Evolutionary conservation across 1,140 invertebrate species (phyloP), one percentile per base, ranked within the genome.

Genomic region (Drosophila mauritiana): DNA sequence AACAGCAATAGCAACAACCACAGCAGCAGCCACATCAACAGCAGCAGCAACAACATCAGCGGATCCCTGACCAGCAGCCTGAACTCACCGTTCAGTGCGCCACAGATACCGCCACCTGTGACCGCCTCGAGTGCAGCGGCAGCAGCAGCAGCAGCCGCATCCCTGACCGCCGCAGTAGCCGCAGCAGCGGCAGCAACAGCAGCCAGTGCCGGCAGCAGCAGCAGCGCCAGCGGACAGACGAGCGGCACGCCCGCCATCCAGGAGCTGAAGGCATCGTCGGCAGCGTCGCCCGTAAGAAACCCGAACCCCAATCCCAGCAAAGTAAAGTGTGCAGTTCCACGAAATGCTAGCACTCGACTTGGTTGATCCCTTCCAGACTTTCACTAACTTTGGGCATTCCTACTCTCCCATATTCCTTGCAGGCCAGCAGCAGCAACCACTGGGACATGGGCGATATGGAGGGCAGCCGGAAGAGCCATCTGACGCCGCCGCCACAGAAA

Each of bases 401-500:
- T 6, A 1, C 27, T 12, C 6, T 25, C 2, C 22, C 1, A 0
- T 13, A 10, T 8, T 10, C 3, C n/a, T 52, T 22, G 1, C 4
- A 43, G 89, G 91, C 78, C 77, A 39, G 51, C 43, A 90, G 81
- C 79, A 90, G 81, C 76, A 88, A 80, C 11, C 86, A 91, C 31
- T 91, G 91, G 91, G 90, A 92, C 57, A 49, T 89, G 20, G 65
- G 67, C 11, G 81, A 90, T 7, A 62, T 86, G 63, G 86, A 90
- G 64, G 86, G 85, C 57, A 90, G 48, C 13, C 75, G 85, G 42
- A 90, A 82, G 51, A 89, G 74, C 65, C 85, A 92, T 22, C 59
- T 92, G 46, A 92, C 91, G 17, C 95, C 93, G 58, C 94, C 94
- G 55, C 95, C 94, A 61, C 94, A 93, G 65, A 95, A 94, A 92